Evolutionary conservation across 2,797 vertebrate species (phyloP), one percentile per base, ranked within the genome.

Genomic region (Eremophila alpestris): DNA sequence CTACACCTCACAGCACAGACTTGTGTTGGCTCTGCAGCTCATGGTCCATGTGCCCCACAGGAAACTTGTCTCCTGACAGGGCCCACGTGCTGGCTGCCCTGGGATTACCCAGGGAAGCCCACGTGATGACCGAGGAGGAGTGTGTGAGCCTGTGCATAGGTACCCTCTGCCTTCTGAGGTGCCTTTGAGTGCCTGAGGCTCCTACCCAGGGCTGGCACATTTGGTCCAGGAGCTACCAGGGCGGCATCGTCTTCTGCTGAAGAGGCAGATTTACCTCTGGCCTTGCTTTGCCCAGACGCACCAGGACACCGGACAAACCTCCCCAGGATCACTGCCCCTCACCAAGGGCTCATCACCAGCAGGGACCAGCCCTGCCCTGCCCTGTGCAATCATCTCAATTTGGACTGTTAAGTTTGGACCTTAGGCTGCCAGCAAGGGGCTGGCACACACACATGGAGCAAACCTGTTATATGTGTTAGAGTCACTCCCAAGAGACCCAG

Each of bases 61-160:
- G 68, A 90, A 48, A 29, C 11, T 23, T 43, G 23, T 52, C 29
- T 76, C 23, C 4, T 10, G 64, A 30, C 40, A 70, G 16, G 56
- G 9, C 23, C 5, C 6, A 6, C 0, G 0, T 7, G 36, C 18
- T 76, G 34, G 14, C 40, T 73, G 54, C 62, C 36, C 65, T 59
- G 51, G 40, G 8, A 40, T 60, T 38, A 18, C 36, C 20, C 2
- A 1, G 43, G 43, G 40, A 51, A 84, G 43, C 17, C 54, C 30
- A 62, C 0, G 0, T 12, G 40, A 20, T 3, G 4, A 20, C 36
- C 3, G 4, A 78, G 36, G 29, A 70, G 23, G 9, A 32, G 34
- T 0, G 2, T 2, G 0, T 34, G 34, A 84, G 11, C 38, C 58
- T 40, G 41, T 15, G 21, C 11, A 3, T 1, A 40, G 55, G 34